Evolutionary conservation across 1,140 invertebrate genomes (phyloP), one percentile per base, ranked within the genome.

Genomic region (Holcopasites calliopsidis): DNA sequence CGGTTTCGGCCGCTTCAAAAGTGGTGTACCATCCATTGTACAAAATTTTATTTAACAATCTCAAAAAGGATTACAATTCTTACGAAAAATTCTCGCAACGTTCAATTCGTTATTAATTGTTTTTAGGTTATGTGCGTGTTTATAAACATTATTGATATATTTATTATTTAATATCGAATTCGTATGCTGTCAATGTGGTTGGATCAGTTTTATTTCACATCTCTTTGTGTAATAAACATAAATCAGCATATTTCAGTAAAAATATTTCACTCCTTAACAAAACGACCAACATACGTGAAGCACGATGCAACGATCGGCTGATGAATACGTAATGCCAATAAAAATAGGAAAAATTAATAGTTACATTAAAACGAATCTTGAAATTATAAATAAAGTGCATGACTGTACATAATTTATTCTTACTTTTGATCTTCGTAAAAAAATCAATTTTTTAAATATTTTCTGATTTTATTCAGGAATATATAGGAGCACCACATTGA

Each of bases 1-100:
- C 1, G 92, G 92, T 79, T 93, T 94, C 0, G 95, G 94, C 81
- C 95, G 91, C 74, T 89, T 90, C 0, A 85, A 62, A 54, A 58
- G 18, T 35, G 76, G 31, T 38, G n/a, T 21, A n/a, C 42, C 10
- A 42, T 66, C 69, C 82, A 83, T 83, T 2, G 11, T 47, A 42
- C 10, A 13, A 69, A 68, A 26, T 21, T 50, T 33, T 40, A 21
- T 70, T 68, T 23, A n/a, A n/a, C 0, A n/a, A 60, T 18, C 0
- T 6, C 4, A 0, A 35, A 47, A 47, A 54, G 2, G 21, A n/a
- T n/a, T 44, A 1, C 33, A 33, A 40, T 42, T 1, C 16, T 6
- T 50, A 1, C 55, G 3, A 18, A 35, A 26, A 42, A 40, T 35
- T n/a, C n/a, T n/a, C n/a, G n/a, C n/a, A n/a, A n/a, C n/a, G n/a